Base-by-base conservation (phyloP, 1,140 invertebrate species). In the Chrysopa pallens region DNA sequence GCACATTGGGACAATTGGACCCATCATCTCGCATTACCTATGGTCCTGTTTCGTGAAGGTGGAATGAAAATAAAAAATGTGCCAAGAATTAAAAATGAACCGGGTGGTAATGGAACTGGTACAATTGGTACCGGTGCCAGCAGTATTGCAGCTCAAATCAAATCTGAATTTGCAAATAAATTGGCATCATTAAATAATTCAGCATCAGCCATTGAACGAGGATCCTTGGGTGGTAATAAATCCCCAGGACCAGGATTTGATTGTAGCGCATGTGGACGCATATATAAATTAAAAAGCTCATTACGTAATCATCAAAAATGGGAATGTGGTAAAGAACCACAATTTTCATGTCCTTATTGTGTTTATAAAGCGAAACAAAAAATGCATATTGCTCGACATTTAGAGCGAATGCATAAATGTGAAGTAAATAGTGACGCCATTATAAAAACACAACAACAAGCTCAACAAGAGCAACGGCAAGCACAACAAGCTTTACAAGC, bases 341-440 rank as follows among this genome's bases (percentile, higher is more conserved):
- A 84, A 57, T 85, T 84, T 56, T 77, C 80, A 51, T 85, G 82
- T 60, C 78, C 78, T 6, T 80, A 80, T 60, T 85, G 82, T 59
- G 76, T 82, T 33, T 84, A 85, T 59, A 69, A 78, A 45, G 80
- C 80, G 48, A 85, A 84, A 55, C 80, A 84, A 56, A 84, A 84
- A 66, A 83, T 83, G 78, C 81, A 85, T 62, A 84, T 86, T 53
- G 81, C 79, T 31, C 73, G 82, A 39, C 83, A 87, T 59, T 83
- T 85, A 77, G 80, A 85, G 57, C 71, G 83, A 12, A 85, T 86
- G 82, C 82, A 87, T 61, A 80, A 83, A 57, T 78, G 81, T 56
- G 72, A 74, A 46, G 70, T 73, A 40, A 71, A 68, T 54, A 62
- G 12, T 17, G 6, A 29, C 7, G 29, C 29, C 17, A 23, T 23